These are phyloP conservation scores for Scomber scombrus DNA, from an alignment of 2,113 vertebrate species.

Conservation along the genomic window DNA sequence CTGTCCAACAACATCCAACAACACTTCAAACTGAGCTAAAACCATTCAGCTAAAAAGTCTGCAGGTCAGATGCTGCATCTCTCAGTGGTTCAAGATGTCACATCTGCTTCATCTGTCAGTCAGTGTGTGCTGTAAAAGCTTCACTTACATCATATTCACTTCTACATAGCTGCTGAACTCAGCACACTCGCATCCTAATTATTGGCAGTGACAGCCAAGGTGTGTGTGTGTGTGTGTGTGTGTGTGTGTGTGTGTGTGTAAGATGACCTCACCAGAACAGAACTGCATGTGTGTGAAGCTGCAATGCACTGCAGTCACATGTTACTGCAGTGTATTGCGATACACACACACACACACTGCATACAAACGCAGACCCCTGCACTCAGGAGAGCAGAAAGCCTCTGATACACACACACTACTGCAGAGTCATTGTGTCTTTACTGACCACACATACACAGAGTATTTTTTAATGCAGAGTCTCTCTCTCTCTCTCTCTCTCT, in stretches of 20 bases:
- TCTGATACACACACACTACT: constrained; percentile 2
- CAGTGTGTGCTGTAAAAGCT: constrained; percentile 50
- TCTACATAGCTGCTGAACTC: constrained; percentile 57
- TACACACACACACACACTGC: constrained; percentile 20
- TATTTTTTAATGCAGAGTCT: neutral
- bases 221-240: constrained; percentile 46
- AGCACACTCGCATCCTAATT: constrained; percentile 35
- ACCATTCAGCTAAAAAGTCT: no score
- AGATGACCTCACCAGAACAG: constrained; percentile 46
- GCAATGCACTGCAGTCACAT: constrained; percentile 66
- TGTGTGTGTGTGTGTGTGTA: neutral
- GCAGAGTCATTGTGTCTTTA: neutral
- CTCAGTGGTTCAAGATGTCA: neutral
- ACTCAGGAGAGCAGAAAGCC: constrained; percentile 18
- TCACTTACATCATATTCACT: constrained; percentile 53
- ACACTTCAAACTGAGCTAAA: no score
- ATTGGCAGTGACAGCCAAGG: constrained; percentile 62
- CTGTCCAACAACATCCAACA: neutral
- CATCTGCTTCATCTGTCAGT: constrained; percentile 10
- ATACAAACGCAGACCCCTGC: neutral
- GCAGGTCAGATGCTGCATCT: no score
- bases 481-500: neutral
- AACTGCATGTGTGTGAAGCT: constrained; percentile 25
- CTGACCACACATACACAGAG: neutral
- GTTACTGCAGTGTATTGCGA: constrained; percentile 51